These are phyloP conservation scores for Agonopterix heracliana DNA, from an alignment of 2,888 invertebrate species.

Conservation along the genomic window DNA sequence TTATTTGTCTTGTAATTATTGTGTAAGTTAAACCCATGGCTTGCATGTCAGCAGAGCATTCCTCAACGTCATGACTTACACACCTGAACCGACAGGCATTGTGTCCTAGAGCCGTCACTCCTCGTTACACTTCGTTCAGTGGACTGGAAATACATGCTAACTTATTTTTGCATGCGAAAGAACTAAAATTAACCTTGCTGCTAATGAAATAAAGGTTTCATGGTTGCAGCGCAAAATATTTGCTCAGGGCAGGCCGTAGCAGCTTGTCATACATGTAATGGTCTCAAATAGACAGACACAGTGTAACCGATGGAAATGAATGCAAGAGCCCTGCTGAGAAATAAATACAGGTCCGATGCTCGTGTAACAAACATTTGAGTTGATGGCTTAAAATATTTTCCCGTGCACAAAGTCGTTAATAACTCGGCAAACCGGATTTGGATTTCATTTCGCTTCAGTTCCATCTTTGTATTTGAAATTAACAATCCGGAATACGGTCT, in stretches of 20 bases:
- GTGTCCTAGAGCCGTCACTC: conserved; percentile 49
- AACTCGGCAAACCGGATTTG: conserved; percentile 31
- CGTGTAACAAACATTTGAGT: conserved; percentile 25
- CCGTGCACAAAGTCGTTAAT: conserved; percentile 22
- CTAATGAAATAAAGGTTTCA: background rate
- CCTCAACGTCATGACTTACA: conserved; percentile 29
- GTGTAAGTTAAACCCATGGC: background rate
- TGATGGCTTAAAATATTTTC: conserved; percentile 28
- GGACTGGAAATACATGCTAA: conserved; percentile 30
- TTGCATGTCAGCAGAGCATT: conserved; percentile 20
- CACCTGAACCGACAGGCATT: conserved; percentile 43
- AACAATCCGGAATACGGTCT: conserved; percentile 30
- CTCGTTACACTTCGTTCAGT: conserved; percentile 40
- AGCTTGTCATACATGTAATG: conserved; percentile 40
- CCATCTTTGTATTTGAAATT: conserved; percentile 31
- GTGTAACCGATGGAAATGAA: conserved; percentile 37
- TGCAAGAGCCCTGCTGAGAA: conserved; percentile 43
- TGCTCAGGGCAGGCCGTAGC: conserved; percentile 10
- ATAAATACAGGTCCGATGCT: conserved; percentile 32
- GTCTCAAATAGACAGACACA: conserved; percentile 42
- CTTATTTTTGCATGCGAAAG: conserved; percentile 13
- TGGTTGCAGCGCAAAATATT: conserved; percentile 6
- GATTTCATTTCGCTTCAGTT: conserved; percentile 31
- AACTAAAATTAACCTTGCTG: background rate
- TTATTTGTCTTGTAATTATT: conserved; percentile 2